Conservation (phyloP, 2,797 vertebrate genomes). For the Coreius guichenoti region DNA sequence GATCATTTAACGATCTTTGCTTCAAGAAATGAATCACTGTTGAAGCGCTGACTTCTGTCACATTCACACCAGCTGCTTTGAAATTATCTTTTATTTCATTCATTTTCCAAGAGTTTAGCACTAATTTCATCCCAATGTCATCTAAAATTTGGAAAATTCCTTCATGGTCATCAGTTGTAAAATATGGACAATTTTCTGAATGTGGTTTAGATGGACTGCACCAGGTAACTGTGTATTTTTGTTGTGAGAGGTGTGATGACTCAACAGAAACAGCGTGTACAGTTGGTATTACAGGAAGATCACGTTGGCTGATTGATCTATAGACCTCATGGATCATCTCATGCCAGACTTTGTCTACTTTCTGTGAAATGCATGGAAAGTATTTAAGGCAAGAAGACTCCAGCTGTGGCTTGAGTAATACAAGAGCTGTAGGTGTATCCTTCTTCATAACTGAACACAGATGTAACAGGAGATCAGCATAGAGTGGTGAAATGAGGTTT, state of each 20-base stretch:
- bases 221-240: conserved; percentile 68
- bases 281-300: conserved; percentile 77
- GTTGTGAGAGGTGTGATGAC: background rate
- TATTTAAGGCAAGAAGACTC: conserved; percentile 65
- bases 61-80: conserved; percentile 63
- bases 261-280: conserved; percentile 49
- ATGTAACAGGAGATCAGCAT: conserved; percentile 77
- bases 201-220: conserved; percentile 64
- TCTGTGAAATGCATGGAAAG: conserved; percentile 71
- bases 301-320: conserved; percentile 65
- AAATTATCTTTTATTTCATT: conserved; percentile 60
- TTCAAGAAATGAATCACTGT: conserved; percentile 69
- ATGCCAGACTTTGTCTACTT: conserved; percentile 73
- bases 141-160: conserved; percentile 64
- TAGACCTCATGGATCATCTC: conserved; percentile 78
- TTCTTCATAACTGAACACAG: conserved; percentile 59
- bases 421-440: background rate
- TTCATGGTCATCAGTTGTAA: fast-evolving
- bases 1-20: conserved; percentile 70
- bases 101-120: conserved; percentile 57
- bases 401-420: background rate
- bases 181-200: conserved; percentile 62
- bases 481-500: conserved; percentile 77
- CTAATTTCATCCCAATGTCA: conserved; percentile 73
- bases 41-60: conserved; percentile 63